These are phyloP conservation scores for Toxotes lorentzi DNA, from an alignment of 2,797 vertebrate genomes.

Conservation along the genomic window DNA sequence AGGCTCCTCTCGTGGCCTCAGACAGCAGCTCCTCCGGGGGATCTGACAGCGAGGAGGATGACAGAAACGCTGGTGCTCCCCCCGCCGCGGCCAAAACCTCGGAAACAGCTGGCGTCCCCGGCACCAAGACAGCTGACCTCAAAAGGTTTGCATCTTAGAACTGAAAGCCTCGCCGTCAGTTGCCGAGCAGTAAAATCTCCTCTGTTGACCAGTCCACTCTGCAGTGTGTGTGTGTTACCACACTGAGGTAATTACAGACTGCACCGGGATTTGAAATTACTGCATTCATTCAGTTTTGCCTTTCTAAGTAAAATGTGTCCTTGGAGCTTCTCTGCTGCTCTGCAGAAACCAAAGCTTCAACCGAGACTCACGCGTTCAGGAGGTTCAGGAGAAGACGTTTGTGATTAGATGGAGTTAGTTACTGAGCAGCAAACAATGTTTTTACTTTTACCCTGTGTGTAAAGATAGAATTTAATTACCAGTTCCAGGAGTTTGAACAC, in stretches of 20 bases:
- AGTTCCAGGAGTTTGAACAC: too few species aligned
- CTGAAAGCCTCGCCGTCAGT: background rate
- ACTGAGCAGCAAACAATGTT: too few species aligned
- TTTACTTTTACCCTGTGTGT: too few species aligned
- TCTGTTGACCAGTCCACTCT: constrained; percentile 41
- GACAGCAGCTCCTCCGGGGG: constrained; percentile 92
- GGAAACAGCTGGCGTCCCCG: constrained; percentile 66
- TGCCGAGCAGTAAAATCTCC: background rate
- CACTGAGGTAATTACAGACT: constrained; percentile 60
- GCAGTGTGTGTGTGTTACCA: constrained; percentile 41
- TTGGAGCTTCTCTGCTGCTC: constrained; percentile 1
- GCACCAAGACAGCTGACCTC: constrained; percentile 79
- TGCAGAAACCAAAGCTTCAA: background rate
- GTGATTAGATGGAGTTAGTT: too few species aligned
- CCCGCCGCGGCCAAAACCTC: constrained; percentile 42
- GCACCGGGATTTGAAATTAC: constrained; percentile 56
- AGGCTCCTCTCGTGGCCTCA: constrained; percentile 85
- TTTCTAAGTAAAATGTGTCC: constrained; percentile 38
- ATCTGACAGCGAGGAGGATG: constrained; percentile 87
- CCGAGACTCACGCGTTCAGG: background rate
- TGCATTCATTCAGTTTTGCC: constrained; percentile 50
- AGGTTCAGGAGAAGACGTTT: background rate
- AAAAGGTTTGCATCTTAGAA: constrained; percentile 66
- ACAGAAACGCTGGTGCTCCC: constrained; percentile 72
- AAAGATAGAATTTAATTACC: too few species aligned